Conservation (phyloP, 2,113 vertebrate genomes). For the Leucosticte australis region DNA sequence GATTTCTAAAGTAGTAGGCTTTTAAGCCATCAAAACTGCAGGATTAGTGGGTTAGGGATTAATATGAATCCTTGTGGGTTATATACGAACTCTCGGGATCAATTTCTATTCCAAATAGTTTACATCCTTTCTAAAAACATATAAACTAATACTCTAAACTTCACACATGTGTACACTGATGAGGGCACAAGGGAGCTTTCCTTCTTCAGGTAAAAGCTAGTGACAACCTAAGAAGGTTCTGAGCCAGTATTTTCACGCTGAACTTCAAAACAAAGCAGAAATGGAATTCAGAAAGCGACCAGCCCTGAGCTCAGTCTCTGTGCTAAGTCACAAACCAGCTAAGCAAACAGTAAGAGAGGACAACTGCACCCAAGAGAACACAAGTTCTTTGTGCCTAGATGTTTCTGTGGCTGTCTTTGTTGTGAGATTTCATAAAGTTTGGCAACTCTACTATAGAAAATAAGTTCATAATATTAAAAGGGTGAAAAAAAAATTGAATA, state of each 20-base stretch:
- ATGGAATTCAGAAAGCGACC: not conserved
- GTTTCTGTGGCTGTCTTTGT: not conserved
- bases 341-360: not conserved
- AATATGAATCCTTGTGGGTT: slow-evolving; percentile 12
- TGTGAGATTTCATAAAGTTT: not conserved
- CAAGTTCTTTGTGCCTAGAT: not conserved
- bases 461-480: not conserved
- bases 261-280: not conserved
- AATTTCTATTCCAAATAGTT: slow-evolving; percentile 40
- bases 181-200: slow-evolving; percentile 23
- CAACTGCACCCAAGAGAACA: not conserved
- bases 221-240: not conserved
- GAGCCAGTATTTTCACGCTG: not conserved
- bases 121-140: slow-evolving; percentile 37
- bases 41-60: slow-evolving; percentile 34
- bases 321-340: not conserved
- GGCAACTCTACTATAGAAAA: not conserved
- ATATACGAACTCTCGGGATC: not conserved
- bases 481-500: not conserved
- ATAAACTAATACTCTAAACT: slow-evolving; percentile 30
- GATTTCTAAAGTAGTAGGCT: slow-evolving; percentile 25
- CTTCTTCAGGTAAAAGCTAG: slow-evolving; percentile 22
- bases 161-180: not conserved
- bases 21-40: slow-evolving; percentile 41
- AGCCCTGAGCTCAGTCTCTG: not conserved